Base-by-base conservation (phyloP, 2,797 vertebrate species). In the Crypturellus tataupa region DNA sequence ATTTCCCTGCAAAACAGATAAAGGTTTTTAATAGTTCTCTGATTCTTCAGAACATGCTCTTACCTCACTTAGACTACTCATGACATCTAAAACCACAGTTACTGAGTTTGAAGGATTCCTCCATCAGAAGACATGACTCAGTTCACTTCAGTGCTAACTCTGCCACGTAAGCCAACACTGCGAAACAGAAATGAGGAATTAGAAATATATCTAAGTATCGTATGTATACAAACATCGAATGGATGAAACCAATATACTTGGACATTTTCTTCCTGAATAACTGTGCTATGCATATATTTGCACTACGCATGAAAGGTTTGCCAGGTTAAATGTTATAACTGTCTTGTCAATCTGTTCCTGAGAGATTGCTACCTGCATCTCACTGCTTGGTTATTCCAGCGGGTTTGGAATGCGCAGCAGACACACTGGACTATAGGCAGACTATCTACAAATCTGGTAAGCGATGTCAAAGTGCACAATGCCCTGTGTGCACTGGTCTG, bases 321-420 rank as follows among this genome's bases (percentile, higher is more conserved):
- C 81, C 49, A 33, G 51, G 55, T 19, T 24, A 59, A 58, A 78
- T 0, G 0, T 47, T 65, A 29, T 0, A 1, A 33, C 75, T 78
- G 11, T 25, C 65, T 73, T 39, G 12, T 56, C 64, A 40, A 11
- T 64, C 44, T 35, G 25, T 33, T 27, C 47, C 33, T 1, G 59
- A 64, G 82, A 65, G 47, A 42, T 68, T 3, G 1, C 59, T 12
- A 19, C 12, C 89, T 79, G 67, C 64, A 20, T 19, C 85, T 70
- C 77, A 5, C 21, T 0, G 0, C 56, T 59, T 3, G 0, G 2
- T 20, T 53, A 62, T 62, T n/a, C 51, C 90, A 90, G 88, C 71
- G 71, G 47, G 47, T 80, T 64, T 78, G 35, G 53, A 2, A 10
- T 55, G 60, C 4, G 60, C 56, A 89, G 92, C 62, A 94, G 77